These are phyloP conservation scores for Hassar affinis DNA, from an alignment of 2,113 vertebrate genomes.

Conservation along the genomic window DNA sequence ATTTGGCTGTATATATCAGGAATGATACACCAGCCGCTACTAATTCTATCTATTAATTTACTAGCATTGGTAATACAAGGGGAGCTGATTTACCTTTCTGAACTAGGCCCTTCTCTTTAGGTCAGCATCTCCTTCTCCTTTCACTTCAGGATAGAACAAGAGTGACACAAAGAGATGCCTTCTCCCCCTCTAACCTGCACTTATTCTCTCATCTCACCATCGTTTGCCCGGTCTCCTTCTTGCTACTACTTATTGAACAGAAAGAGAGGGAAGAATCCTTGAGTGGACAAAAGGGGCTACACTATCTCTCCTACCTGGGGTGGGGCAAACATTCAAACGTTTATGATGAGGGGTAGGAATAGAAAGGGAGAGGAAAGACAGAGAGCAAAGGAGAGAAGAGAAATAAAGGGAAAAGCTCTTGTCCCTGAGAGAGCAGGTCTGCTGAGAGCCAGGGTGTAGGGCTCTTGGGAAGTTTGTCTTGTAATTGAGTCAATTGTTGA, in stretches of 20 bases:
- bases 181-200: conserved; percentile 60
- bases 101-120: conserved; percentile 50
- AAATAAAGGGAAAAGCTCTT: conserved; percentile 57
- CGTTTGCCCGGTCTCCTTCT: conserved; percentile 49
- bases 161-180: conserved; percentile 62
- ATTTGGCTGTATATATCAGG: not conserved
- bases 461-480: conserved; percentile 81
- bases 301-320: conserved; percentile 71
- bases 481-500: conserved; percentile 88
- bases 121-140: conserved; percentile 66
- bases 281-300: conserved; percentile 71
- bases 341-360: conserved; percentile 60
- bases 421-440: conserved; percentile 66
- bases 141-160: conserved; percentile 65
- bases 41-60: not conserved
- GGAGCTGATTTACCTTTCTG: conserved; percentile 19
- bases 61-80: not conserved
- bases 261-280: conserved; percentile 59
- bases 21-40: not conserved
- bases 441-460: conserved; percentile 71
- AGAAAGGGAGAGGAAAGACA: conserved; percentile 54
- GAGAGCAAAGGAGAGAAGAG: conserved; percentile 51
- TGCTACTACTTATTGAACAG: conserved; percentile 39
- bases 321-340: conserved; percentile 78
- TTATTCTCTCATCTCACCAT: conserved; percentile 54